Evolutionary conservation across 2,888 invertebrate genomes (phyloP), one percentile per base, ranked within the genome.

Genomic region (Malacosoma neustria): DNA sequence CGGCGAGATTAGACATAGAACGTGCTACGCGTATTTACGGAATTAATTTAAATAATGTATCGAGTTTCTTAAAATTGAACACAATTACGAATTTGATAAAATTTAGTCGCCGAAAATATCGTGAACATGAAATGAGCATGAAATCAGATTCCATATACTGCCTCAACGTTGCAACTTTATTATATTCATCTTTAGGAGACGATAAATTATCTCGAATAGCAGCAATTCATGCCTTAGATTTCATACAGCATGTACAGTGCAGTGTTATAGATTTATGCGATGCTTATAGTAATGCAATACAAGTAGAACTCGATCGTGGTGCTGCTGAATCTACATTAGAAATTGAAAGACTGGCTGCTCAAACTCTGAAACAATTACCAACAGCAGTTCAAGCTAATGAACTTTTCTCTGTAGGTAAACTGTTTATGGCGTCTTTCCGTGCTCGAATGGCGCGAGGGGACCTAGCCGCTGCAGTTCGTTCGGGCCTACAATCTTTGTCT

Each of bases 351-450:
- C 64, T 77, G 34, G 72, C 87, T 22, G 49, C 54, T 1, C 41
- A 53, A 3, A 53, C 74, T 11, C 54, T 87, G 13, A 64, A 54
- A 38, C 51, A 61, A 6, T 42, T 72, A 37, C 36, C 60, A 9
- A 54, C 70, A 1, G 76, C 81, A 40, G 60, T 82, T 15, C 57
- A 70, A 41, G 66, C 74, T 4, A 67, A 80, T 7, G 87, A 88
- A 52, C 52, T 89, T 11, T 72, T 67, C 36, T 70, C 80, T 9
- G 42, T 87, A 5, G 85, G 85, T 1, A 77, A 77, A 52, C 61
- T 88, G 2, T 84, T 82, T 39, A 50, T 72, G 51, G 57, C 72
- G 1, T 68, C 80, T 11, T 88, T 87, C 47, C 68, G 65, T n/a
- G 73, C 74, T 13, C 65, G 80, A 13, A 54, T 73, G 42, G 69